phyloP scores from a whole-genome alignment of 1,140 invertebrate genomes.

The Drosophila obscura region DNA sequence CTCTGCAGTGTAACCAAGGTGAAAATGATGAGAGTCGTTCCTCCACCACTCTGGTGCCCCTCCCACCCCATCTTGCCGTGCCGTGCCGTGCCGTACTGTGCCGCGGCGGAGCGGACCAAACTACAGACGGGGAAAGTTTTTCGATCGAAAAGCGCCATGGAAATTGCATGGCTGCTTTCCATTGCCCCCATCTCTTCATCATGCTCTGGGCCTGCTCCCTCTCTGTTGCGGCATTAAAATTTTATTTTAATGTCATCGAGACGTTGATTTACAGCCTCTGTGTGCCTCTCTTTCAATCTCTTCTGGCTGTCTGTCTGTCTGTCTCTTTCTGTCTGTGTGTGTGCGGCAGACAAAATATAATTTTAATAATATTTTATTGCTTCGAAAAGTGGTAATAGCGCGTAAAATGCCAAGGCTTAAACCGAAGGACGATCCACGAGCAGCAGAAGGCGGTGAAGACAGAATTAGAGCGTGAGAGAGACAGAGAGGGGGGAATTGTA shows the following conservation, averaged over 20 bases:
- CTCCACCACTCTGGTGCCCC: no score
- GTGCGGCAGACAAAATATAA: slow-evolving; percentile 51
- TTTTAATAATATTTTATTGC: slow-evolving; percentile 84
- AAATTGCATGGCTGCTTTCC: slow-evolving; percentile 24
- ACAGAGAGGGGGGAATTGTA: no score
- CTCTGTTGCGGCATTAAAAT: slow-evolving; percentile 73
- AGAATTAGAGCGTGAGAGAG: no score
- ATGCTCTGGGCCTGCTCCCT: background rate
- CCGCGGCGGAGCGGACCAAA: background rate
- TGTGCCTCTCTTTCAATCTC: slow-evolving; percentile 5
- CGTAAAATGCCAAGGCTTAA: slow-evolving; percentile 51
- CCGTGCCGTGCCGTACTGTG: background rate
- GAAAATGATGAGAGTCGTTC: slow-evolving; percentile 65
- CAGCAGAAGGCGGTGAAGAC: background rate
- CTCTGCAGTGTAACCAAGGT: slow-evolving; percentile 76
- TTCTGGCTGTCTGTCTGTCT: slow-evolving; percentile 9
- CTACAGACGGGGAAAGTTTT: slow-evolving; percentile 65
- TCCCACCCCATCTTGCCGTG: background rate
- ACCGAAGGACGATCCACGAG: background rate
- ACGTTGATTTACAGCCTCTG: slow-evolving; percentile 78
- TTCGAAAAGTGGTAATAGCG: slow-evolving; percentile 73
- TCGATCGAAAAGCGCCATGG: slow-evolving; percentile 60
- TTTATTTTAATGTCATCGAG: slow-evolving; percentile 84
- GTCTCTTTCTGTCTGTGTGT: slow-evolving; percentile 6
- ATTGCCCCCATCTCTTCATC: background rate